phyloP scores from a whole-genome alignment of 2,888 invertebrate species.

The Pandemis cinnamomeana region DNA sequence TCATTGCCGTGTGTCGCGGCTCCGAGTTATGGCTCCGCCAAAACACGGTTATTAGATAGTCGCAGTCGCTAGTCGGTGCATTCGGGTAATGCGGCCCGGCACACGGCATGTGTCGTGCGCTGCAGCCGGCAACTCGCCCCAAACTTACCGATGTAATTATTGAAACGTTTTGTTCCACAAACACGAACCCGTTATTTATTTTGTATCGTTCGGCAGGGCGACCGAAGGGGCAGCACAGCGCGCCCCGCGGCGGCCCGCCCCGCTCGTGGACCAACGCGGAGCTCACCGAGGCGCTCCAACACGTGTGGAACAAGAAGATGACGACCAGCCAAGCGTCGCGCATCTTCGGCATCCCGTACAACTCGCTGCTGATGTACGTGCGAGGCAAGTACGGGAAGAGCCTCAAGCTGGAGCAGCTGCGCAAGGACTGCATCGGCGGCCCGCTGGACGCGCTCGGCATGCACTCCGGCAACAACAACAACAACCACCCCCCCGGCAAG shows the following conservation, averaged over 20 bases:
- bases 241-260: slow-evolving; percentile 95
- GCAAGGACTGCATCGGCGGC: slow-evolving; percentile 94
- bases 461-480: slow-evolving; percentile 85
- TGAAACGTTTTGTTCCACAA: slow-evolving; percentile 60
- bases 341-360: slow-evolving; percentile 97
- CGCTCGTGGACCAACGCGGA: slow-evolving; percentile 97
- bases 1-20: slow-evolving; percentile 71
- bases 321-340: slow-evolving; percentile 96
- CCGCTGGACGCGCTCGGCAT: slow-evolving; percentile 89
- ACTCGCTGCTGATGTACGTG: slow-evolving; percentile 95
- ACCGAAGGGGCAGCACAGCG: slow-evolving; percentile 96
- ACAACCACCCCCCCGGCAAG: slow-evolving; percentile 81
- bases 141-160: slow-evolving; percentile 68
- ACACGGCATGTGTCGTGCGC: slow-evolving; percentile 79
- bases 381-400: slow-evolving; percentile 97
- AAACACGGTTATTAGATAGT: slow-evolving; percentile 82
- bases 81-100: slow-evolving; percentile 68
- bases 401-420: slow-evolving; percentile 92
- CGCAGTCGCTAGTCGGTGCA: slow-evolving; percentile 58
- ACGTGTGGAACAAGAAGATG: slow-evolving; percentile 98
- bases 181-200: slow-evolving; percentile 51
- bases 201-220: slow-evolving; percentile 85
- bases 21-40: slow-evolving; percentile 64
- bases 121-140: slow-evolving; percentile 73
- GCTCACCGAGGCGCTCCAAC: slow-evolving; percentile 94